Evolutionary conservation across 1,140 invertebrate species (phyloP), one percentile per base, ranked within the genome.

Genomic region (Homarus americanus): DNA sequence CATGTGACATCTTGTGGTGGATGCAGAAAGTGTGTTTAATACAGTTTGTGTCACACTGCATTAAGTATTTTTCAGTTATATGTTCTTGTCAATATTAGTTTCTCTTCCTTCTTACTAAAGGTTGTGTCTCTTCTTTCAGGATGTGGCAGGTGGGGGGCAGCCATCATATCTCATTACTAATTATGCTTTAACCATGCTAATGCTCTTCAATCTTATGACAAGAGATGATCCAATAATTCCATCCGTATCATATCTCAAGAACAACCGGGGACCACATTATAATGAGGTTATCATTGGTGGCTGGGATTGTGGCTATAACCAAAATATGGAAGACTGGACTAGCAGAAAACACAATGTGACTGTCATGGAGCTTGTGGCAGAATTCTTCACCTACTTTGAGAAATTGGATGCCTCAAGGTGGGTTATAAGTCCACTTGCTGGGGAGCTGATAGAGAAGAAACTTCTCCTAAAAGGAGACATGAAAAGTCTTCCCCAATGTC

Each of bases 341-440:
- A 79, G 76, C 92, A 63, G 92, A 28, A 85, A 1, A 2, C 93
- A 93, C 73, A 79, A 63, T 4, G 91, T 40, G 28, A 94, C 90
- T 78, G 92, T 95, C 20, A 93, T 94, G 90, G 87, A 95, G 76
- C 87, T 96, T 24, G 88, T 96, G 2, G 92, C 93, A n/a, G 95
- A 95, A 20, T 96, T 96, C 93, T 96, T 96, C 91, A 91, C 94
- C 28, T 96, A 95, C 93, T 96, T 96, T 91, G 93, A 93, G 0
- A 93, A 93, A 69, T 96, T 96, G 91, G 93, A 95, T 32, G 96
- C 95, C 91, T 92, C 94, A 1, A 91, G 94, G 2, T 93, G 94
- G 63, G 93, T 96, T 17, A 94, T 96, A 73, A 95, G 94, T 87
- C 95, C 95, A 2, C 94, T 95, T 91, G 94, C 95, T 78, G 96